Evolutionary conservation across 1,140 invertebrate species (phyloP).

Genomic region (Apis florea): DNA sequence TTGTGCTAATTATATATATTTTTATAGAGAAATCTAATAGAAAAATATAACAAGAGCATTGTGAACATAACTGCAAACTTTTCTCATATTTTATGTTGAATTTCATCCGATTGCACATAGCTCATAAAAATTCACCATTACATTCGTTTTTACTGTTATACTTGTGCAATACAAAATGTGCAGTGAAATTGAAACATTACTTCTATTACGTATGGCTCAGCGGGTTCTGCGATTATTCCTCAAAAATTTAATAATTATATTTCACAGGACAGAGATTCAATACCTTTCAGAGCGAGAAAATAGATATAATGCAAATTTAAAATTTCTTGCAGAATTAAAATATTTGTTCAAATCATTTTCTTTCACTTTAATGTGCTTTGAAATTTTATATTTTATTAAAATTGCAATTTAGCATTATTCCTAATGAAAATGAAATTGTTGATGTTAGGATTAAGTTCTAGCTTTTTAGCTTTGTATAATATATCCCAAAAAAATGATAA

Average conservation of each 20-base stretch:
- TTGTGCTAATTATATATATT: neutral
- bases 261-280: neutral
- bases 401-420: neutral
- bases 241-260: slow-evolving; percentile 37
- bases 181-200: slow-evolving; percentile 32
- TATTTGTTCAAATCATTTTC: neutral
- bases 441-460: too few relatives aligned
- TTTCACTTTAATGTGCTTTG: neutral
- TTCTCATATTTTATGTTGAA: slow-evolving; percentile 24
- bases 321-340: neutral
- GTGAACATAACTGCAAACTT: slow-evolving; percentile 14
- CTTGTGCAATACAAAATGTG: slow-evolving; percentile 15
- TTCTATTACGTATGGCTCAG: slow-evolving; percentile 10
- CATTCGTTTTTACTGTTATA: slow-evolving; percentile 23
- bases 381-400: neutral
- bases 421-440: neutral
- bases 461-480: neutral
- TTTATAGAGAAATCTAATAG: neutral
- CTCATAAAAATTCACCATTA: slow-evolving; percentile 31
- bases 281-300: slow-evolving; percentile 5
- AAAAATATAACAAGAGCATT: neutral
- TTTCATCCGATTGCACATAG: slow-evolving; percentile 7
- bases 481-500: too few relatives aligned
- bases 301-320: neutral
- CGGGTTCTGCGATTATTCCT: neutral